Evolutionary conservation across 2,888 invertebrate species (phyloP), one percentile per base, ranked within the genome.

Genomic region (Fragum whitleyi): DNA sequence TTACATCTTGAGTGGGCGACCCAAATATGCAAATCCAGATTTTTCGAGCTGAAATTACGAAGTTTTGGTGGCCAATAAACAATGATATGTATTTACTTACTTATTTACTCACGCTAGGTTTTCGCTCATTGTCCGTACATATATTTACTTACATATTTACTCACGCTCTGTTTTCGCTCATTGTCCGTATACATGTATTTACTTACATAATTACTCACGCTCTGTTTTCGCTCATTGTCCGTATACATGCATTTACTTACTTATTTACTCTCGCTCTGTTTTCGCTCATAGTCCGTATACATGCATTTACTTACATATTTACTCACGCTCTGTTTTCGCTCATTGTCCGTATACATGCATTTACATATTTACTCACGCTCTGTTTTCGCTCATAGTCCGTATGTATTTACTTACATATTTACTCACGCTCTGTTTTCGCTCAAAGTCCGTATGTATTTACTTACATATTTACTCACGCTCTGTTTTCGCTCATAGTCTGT

Each of bases 321-420:
- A 23, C 65, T 65, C 19, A 65, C 65, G 29, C 65, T 65, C n/a
- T 65, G 65, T 42, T 65, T 65, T 26, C 65, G 39, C 42, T 65
- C 65, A 23, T 65, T 42, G 26, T 65, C 65, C 0, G 65, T 29
- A 23, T 65, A 65, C n/a, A n/a, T n/a, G n/a, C n/a, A 59, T 39
- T 62, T 36, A 62, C 62, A 21, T 36, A 39, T 62, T 62, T 62
- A n/a, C 62, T 62, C 14, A 62, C 62, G 28, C 62, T 62, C 23
- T 62, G 62, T 39, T 62, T 62, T 23, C 62, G 32, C 39, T 62
- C 62, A 21, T 62, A 62, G 21, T 62, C 62, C 0, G 62, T 26
- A n/a, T 62, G n/a, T n/a, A n/a, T n/a, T n/a, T n/a, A n/a, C n/a
- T n/a, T n/a, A n/a, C n/a, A 9, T 42, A 42, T 65, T 65, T 65